Conservation (phyloP, 2,888 invertebrate genomes). For the Abrostola tripartita region DNA sequence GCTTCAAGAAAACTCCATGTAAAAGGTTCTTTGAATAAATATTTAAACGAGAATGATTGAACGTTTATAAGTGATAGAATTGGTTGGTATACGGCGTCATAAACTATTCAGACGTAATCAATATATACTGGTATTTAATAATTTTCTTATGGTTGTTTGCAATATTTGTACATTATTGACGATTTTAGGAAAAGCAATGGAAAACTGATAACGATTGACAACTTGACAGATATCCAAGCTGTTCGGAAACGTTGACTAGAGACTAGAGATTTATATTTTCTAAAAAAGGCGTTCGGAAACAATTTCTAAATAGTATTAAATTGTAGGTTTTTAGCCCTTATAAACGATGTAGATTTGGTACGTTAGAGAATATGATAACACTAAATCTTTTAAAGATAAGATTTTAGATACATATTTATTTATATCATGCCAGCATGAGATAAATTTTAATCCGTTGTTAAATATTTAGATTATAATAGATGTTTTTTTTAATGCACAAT, state of each 20-base stretch:
- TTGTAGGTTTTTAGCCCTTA: not conserved
- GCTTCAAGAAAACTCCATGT: slow-evolving; percentile 36
- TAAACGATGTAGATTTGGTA: not conserved
- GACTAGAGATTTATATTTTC: not conserved
- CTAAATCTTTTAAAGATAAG: no score
- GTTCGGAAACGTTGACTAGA: slow-evolving; percentile 12
- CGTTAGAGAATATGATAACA: not conserved
- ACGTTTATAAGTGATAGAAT: slow-evolving; percentile 11
- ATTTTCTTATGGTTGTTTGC: slow-evolving; percentile 19
- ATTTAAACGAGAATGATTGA: slow-evolving; percentile 22
- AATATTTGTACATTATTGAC: slow-evolving; percentile 42
- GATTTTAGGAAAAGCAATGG: slow-evolving; percentile 28
- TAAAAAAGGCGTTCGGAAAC: slow-evolving; percentile 27
- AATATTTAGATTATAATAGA: not conserved
- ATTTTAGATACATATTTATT: no score
- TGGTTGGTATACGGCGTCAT: not conserved
- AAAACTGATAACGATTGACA: slow-evolving; percentile 54
- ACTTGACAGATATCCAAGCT: slow-evolving; percentile 21
- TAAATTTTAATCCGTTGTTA: not conserved
- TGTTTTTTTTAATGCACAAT: no score
- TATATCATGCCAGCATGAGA: not conserved
- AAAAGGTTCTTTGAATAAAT: slow-evolving; percentile 30
- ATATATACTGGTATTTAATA: slow-evolving; percentile 11
- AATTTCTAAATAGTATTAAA: not conserved
- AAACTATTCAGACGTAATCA: not conserved